These are phyloP conservation scores for Phrynocephalus vlangalii DNA, from an alignment of 2,797 vertebrate species.

Conservation along the genomic window DNA sequence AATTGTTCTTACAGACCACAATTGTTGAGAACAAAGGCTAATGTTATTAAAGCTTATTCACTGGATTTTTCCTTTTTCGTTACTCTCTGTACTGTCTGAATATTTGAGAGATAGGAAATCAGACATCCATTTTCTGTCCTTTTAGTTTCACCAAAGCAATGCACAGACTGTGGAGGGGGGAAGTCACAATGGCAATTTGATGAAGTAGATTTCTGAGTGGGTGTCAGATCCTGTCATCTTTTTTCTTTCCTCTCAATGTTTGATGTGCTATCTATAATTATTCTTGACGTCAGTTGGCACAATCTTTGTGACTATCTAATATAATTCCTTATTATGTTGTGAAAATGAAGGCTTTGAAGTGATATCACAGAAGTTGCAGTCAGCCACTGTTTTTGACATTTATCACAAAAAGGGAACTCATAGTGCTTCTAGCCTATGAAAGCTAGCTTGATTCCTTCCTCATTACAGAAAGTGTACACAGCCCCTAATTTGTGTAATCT, in stretches of 20 bases:
- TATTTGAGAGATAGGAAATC: slow-evolving; percentile 32
- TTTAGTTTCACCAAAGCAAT: slow-evolving; percentile 31
- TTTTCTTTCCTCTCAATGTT: slow-evolving; percentile 25
- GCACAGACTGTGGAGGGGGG: not conserved
- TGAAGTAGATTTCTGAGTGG: slow-evolving; percentile 28
- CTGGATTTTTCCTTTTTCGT: slow-evolving; percentile 18
- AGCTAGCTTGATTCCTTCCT: slow-evolving; percentile 25
- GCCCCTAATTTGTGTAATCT: not conserved
- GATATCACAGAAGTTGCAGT: slow-evolving; percentile 24
- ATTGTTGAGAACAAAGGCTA: slow-evolving; percentile 25
- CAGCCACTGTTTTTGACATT: slow-evolving; percentile 36
- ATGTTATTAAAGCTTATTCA: slow-evolving; percentile 40
- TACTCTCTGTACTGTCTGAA: slow-evolving; percentile 1
- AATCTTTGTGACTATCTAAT: slow-evolving; percentile 38
- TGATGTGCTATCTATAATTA: slow-evolving; percentile 40
- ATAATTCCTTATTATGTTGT: slow-evolving; percentile 27
- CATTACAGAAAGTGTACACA: not conserved
- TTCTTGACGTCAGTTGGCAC: slow-evolving; percentile 28
- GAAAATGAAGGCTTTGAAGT: slow-evolving; percentile 28
- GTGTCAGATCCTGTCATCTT: slow-evolving; percentile 12
- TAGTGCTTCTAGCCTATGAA: not conserved
- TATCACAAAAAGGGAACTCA: slow-evolving; percentile 23
- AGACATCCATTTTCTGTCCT: slow-evolving; percentile 22
- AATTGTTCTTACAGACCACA: slow-evolving; percentile 35
- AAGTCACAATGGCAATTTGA: slow-evolving; percentile 38